phyloP scores from a whole-genome alignment of 2,797 vertebrate species.

The Acipenser transmontanus region DNA sequence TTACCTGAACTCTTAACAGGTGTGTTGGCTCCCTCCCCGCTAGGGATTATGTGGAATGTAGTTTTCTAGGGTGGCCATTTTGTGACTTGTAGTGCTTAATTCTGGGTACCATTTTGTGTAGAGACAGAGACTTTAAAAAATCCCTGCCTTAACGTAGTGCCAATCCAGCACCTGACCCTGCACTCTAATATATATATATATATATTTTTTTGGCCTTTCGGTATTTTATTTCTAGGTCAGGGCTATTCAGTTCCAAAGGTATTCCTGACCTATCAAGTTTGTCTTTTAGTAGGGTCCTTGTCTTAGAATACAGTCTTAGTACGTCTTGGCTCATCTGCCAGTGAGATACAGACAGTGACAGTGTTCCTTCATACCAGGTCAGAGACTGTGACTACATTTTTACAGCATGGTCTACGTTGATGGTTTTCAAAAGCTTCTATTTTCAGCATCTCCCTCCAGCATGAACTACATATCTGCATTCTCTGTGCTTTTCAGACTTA shows the following conservation, averaged over 20 bases:
- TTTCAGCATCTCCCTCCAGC: background rate
- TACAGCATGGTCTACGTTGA: background rate
- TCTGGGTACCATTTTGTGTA: too few relatives aligned
- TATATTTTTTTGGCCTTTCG: too few relatives aligned
- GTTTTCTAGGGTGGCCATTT: too few relatives aligned
- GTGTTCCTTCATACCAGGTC: background rate
- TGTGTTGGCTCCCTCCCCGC: too few relatives aligned
- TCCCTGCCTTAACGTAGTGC: too few relatives aligned
- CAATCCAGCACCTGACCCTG: too few relatives aligned
- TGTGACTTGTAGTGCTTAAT: too few relatives aligned
- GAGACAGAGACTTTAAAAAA: too few relatives aligned
- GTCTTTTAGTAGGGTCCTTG: too few relatives aligned
- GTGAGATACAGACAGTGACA: background rate
- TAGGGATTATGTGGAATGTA: too few relatives aligned
- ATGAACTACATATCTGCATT: background rate
- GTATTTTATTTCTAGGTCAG: background rate
- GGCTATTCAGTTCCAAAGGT: background rate
- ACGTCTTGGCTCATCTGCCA: background rate
- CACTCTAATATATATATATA: too few relatives aligned
- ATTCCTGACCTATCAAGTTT: background rate
- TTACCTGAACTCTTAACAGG: too few relatives aligned
- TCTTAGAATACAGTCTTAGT: background rate
- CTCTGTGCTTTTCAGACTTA: background rate
- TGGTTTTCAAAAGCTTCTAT: background rate
- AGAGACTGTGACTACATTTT: background rate